These are phyloP conservation scores for Micromys minutus DNA, from an alignment of 2,113 vertebrate species.

Conservation along the genomic window DNA sequence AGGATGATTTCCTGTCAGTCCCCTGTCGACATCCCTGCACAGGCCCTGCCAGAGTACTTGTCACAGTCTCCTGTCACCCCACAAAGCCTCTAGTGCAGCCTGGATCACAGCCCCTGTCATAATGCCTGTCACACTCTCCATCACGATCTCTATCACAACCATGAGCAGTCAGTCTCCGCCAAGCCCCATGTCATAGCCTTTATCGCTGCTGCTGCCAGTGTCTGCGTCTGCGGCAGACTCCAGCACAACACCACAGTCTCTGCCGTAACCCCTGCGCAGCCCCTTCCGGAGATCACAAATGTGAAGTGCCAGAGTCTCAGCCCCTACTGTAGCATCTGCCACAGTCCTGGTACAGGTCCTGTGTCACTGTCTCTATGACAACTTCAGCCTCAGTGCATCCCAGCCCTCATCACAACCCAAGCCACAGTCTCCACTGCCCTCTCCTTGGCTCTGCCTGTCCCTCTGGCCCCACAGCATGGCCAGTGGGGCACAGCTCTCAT, in stretches of 20 bases:
- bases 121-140: not conserved
- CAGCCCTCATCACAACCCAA: not conserved
- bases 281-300: not conserved
- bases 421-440: not conserved
- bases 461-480: conserved; percentile 18
- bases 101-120: not conserved
- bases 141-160: not conserved
- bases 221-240: not conserved
- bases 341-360: not conserved
- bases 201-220: not conserved
- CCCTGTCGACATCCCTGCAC: not conserved
- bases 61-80: not conserved
- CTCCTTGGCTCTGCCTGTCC: conserved; percentile 18
- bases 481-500: conserved; percentile 39
- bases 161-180: not conserved
- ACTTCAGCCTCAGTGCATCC: not conserved
- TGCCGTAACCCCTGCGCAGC: not conserved
- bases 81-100: not conserved
- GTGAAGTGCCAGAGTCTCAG: not conserved
- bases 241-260: not conserved
- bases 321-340: not conserved
- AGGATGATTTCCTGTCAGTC: not conserved
- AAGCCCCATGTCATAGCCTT: not conserved
- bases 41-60: not conserved
- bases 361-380: not conserved